phyloP scores from a whole-genome alignment of 2,888 invertebrate genomes.

The Acleris laterana region DNA sequence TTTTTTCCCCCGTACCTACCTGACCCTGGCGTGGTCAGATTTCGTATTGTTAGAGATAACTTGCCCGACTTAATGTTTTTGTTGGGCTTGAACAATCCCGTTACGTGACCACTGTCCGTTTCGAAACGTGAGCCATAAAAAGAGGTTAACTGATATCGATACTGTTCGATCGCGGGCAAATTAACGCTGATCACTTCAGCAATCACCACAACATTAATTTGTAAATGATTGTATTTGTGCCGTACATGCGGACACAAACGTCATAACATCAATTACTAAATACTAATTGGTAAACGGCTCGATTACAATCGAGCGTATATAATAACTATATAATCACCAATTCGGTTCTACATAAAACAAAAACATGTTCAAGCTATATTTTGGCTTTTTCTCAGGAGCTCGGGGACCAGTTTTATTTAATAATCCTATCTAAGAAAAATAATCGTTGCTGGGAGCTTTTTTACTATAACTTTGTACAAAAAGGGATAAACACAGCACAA shows the following conservation, averaged over 20 bases:
- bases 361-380: too few relatives aligned
- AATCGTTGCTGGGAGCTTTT: too few relatives aligned
- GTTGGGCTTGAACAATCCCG: constrained; percentile 58
- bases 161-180: neutral
- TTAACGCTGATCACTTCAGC: neutral
- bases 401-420: too few relatives aligned
- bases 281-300: too few relatives aligned
- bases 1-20: constrained; percentile 79
- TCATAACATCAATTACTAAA: too few relatives aligned
- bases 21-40: constrained; percentile 70
- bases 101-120: constrained; percentile 46
- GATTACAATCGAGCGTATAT: too few relatives aligned
- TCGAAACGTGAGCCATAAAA: constrained; percentile 15
- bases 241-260: neutral
- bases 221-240: neutral
- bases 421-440: too few relatives aligned
- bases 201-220: neutral
- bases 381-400: too few relatives aligned
- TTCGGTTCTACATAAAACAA: too few relatives aligned
- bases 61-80: constrained; percentile 62
- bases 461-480: too few relatives aligned
- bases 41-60: constrained; percentile 64
- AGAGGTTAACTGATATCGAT: constrained; percentile 20
- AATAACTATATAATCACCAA: too few relatives aligned
- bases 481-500: too few relatives aligned